phyloP scores from a whole-genome alignment of 2,113 vertebrate genomes.

The Damaliscus lunatus region DNA sequence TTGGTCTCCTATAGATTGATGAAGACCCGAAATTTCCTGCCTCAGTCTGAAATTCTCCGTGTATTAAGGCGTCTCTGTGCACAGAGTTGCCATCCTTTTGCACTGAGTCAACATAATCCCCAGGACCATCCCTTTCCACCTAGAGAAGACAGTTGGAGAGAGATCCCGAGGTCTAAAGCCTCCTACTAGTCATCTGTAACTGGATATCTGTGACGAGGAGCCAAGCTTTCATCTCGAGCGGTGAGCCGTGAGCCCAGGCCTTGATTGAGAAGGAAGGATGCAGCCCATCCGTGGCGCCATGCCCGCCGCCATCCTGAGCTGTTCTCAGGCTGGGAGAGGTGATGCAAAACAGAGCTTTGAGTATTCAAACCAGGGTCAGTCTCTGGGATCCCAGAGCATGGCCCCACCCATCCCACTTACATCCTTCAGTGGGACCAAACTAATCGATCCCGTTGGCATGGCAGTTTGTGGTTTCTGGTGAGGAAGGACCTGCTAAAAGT shows the following conservation, averaged over 20 bases:
- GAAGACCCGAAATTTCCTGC: not conserved
- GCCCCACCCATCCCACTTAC: not conserved
- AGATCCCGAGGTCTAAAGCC: slow-evolving; percentile 37
- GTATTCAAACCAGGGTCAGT: slow-evolving; percentile 46
- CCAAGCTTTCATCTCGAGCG: slow-evolving; percentile 51
- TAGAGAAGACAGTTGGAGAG: slow-evolving; percentile 33
- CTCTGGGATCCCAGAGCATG: not conserved
- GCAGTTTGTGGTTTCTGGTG: not conserved
- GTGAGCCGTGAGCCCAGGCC: slow-evolving; percentile 30
- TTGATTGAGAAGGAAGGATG: not conserved
- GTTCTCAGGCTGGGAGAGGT: slow-evolving; percentile 27
- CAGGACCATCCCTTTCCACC: slow-evolving; percentile 37
- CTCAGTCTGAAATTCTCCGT: not conserved
- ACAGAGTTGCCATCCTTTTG: slow-evolving; percentile 36
- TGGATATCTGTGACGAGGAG: slow-evolving; percentile 46
- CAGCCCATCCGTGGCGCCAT: not conserved
- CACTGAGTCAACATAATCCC: slow-evolving; percentile 23
- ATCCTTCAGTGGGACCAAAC: not conserved
- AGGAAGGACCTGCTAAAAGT: not conserved
- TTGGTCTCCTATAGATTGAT: not conserved
- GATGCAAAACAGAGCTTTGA: slow-evolving; percentile 54
- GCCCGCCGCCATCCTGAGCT: slow-evolving; percentile 19
- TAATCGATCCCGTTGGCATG: accelerated
- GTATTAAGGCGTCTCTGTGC: slow-evolving; percentile 26
- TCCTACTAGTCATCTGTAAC: slow-evolving; percentile 41